phyloP scores from a whole-genome alignment of 2,888 invertebrate genomes.

The Cephalotes varians region DNA sequence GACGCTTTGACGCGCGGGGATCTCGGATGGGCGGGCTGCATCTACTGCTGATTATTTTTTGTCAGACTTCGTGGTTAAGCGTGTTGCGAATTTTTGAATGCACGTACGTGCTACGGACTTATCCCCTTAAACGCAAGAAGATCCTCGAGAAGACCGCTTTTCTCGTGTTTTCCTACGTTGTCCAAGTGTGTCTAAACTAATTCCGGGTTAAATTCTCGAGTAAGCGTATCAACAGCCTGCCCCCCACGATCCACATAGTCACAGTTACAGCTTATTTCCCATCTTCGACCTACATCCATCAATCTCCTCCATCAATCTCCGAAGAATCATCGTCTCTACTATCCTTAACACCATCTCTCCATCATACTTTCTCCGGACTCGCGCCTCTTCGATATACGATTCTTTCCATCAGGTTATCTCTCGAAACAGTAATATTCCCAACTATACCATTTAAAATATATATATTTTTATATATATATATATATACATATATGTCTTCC shows the following conservation, averaged over 20 bases:
- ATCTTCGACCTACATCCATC: constrained; percentile 72
- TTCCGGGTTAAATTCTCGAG: background rate
- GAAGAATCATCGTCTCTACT: constrained; percentile 56
- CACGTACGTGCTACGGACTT: constrained; percentile 10
- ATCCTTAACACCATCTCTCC: constrained; percentile 61
- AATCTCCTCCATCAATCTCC: constrained; percentile 57
- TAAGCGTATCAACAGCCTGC: constrained; percentile 80
- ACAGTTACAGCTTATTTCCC: constrained; percentile 85
- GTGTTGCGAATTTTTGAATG: background rate
- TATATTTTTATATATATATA: constrained; percentile 74
- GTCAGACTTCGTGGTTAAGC: constrained; percentile 13
- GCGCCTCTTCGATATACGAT: constrained; percentile 67
- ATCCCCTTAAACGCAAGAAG: constrained; percentile 35
- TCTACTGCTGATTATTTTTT: constrained; percentile 66
- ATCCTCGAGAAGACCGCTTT: constrained; percentile 48
- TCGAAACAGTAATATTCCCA: constrained; percentile 77
- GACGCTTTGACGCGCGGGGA: constrained; percentile 86
- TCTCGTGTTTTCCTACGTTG: constrained; percentile 38
- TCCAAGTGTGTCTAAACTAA: background rate
- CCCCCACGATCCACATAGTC: constrained; percentile 85
- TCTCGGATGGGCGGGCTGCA: constrained; percentile 84
- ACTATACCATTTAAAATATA: constrained; percentile 83
- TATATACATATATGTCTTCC: constrained; percentile 73
- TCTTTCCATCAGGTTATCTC: constrained; percentile 61
- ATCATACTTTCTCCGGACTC: constrained; percentile 68